Percentiles rank a stretch among this genome's conserved stretches.
These are phyloP conservation scores for Paracanthobrama guichenoti DNA, from an alignment of 2,113 vertebrate species.

Conservation along the genomic window DNA sequence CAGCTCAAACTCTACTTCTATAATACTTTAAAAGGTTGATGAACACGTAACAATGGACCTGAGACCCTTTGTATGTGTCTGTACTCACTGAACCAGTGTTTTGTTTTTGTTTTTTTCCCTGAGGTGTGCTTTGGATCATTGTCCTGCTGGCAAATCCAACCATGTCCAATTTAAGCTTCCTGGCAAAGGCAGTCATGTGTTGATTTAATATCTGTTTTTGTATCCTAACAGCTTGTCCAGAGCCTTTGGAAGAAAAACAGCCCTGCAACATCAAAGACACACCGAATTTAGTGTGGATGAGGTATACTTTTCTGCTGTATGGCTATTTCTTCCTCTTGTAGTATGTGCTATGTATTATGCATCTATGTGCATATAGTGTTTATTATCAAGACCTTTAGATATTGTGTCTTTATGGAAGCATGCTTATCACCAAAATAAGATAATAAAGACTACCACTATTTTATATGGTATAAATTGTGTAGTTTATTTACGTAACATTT, in stretches of 20 bases:
- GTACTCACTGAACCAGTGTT: background rate
- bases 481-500: background rate
- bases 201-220: slow-evolving; percentile 2
- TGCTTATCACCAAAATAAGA: no score
- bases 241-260: background rate
- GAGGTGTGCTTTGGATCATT: background rate
- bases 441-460: no score
- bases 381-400: no score
- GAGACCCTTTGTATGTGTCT: background rate
- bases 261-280: background rate
- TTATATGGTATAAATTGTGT: background rate
- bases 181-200: background rate
- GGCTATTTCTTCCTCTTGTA: no score
- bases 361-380: no score
- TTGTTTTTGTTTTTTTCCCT: background rate
- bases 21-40: no score
- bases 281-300: background rate
- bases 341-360: no score
- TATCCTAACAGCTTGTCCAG: background rate
- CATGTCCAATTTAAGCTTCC: background rate
- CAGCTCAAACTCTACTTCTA: no score
- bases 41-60: no score
- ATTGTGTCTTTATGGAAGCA: no score
- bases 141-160: background rate
- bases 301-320: background rate